Base-by-base conservation (phyloP, 2,797 vertebrate genomes). In the Sebastes kiyomatsui region DNA sequence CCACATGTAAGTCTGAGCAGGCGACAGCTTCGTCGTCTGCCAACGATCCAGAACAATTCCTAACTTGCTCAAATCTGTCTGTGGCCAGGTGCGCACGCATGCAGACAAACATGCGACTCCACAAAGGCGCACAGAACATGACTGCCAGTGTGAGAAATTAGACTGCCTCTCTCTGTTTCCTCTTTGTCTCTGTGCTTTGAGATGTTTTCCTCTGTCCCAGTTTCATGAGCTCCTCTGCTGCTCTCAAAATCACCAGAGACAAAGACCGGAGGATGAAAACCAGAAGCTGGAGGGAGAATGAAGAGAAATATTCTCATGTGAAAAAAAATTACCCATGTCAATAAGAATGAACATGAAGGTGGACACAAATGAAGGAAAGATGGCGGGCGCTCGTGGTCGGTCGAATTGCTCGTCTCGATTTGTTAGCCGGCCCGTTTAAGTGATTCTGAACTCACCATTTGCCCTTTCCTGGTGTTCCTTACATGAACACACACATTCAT, bases 151-250 rank as follows among this genome's bases (percentile, higher is more conserved):
- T 71, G 86, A 89, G 82, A 86, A 86, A 93, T 88, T 49, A 83
- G 65, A 79, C 87, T 75, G 84, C 79, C 81, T 89, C 72, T 87
- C 77, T 79, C 78, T 69, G 79, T 83, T 90, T 93, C 85, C 86
- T 90, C 92, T 93, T 93, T 94, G 91, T 91, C 90, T 93, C 88
- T 84, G 88, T 76, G 86, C 89, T 92, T 77, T 71, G 77, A 89
- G 86, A 92, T 88, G 84, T 92, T 92, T 91, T 72, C 77, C 91
- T 85, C 92, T 90, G 91, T 89, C 90, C 90, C 90, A 92, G 85
- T 92, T 93, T 92, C 87, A 87, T 79, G 73, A 90, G 92, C 91
- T 89, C 70, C 84, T 87, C 88, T 62, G 87, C 80, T 83, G 85
- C 89, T 87, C 89, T 78, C 72, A 58, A 71, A 79, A 73, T 80